Evolutionary conservation across 2,113 vertebrate species (phyloP), one percentile per base, ranked within the genome.

Genomic region (Lepus americanus): DNA sequence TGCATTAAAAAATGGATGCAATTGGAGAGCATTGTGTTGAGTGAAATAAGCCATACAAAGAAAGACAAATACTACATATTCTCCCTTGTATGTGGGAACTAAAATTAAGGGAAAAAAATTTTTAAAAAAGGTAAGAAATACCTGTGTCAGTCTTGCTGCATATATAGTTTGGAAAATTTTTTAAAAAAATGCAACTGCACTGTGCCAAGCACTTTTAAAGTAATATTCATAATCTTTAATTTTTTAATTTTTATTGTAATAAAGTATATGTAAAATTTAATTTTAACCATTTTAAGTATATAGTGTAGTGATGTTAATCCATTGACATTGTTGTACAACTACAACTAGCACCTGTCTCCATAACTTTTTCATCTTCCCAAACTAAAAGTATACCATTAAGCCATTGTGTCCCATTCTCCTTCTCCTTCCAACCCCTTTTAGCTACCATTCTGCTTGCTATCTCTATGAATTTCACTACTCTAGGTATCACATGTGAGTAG

Each of bases 191-290:
- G 44, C 44, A 44, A 44, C 6, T 44, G 44, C 7, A 44, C 44
- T 39, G 0, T 92, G 20, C 59, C 87, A 82, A 78, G 23, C 33
- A 72, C 69, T 82, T 90, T 74, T 63, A 87, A 96, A 76, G 36
- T 84, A n/a, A 94, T 73, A 27, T 88, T 85, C 31, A 14, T 80
- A 29, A 79, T n/a, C 11, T 61, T 77, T 96, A 16, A 25, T 20
- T 33, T 39, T 33, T 87, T 61, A 67, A 20, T 31, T 36, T 63
- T 83, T 70, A 64, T 91, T 76, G 11, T 39, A 66, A 29, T 85
- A 59, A 72, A 79, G 73, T 73, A 66, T 64, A 70, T 67, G 39
- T 53, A 84, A 90, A 49, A 53, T 33, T 17, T 33, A 51, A 2
- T 80, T 67, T 31, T 72, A 61, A 69, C 25, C 6, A 59, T 59